Conservation (phyloP, 2,888 invertebrate genomes). For the Orthosia incerta region DNA sequence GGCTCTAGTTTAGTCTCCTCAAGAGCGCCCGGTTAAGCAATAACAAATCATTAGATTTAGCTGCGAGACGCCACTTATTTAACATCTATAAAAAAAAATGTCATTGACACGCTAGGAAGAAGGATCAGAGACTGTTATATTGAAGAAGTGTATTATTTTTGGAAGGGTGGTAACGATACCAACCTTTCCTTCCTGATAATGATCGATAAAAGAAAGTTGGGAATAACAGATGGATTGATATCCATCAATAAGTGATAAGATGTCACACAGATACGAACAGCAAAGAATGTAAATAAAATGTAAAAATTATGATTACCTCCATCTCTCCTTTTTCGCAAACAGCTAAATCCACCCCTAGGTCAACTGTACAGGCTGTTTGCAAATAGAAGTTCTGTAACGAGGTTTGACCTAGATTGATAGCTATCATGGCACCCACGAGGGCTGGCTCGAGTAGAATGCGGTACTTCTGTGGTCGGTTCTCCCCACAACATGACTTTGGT, state of each 20-base stretch:
- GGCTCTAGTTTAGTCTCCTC: too few relatives aligned
- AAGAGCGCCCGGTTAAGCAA: too few relatives aligned
- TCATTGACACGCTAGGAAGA: too few relatives aligned
- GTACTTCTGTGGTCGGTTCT: slow-evolving; percentile 75
- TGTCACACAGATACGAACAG: not conserved
- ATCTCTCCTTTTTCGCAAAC: slow-evolving; percentile 91
- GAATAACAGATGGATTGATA: not conserved
- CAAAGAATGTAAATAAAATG: slow-evolving; percentile 1
- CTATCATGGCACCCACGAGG: slow-evolving; percentile 92
- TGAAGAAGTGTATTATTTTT: slow-evolving; percentile 7
- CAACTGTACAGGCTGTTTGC: slow-evolving; percentile 94
- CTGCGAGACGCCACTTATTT: too few relatives aligned
- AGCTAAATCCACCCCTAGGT: slow-evolving; percentile 91
- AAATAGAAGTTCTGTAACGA: slow-evolving; percentile 94
- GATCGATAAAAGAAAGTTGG: not conserved
- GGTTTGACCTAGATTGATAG: slow-evolving; percentile 91
- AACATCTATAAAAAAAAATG: too few relatives aligned
- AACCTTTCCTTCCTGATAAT: not conserved
- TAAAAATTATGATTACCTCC: slow-evolving; percentile 42
- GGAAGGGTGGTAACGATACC: not conserved
- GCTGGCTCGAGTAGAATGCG: slow-evolving; percentile 93
- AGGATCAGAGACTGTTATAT: slow-evolving; percentile 1
- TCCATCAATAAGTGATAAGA: slow-evolving; percentile 10
- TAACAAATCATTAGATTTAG: too few relatives aligned
- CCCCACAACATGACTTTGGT: slow-evolving; percentile 45